These are phyloP conservation scores for Hyles lineata DNA, from an alignment of 2,888 invertebrate genomes.

Conservation along the genomic window DNA sequence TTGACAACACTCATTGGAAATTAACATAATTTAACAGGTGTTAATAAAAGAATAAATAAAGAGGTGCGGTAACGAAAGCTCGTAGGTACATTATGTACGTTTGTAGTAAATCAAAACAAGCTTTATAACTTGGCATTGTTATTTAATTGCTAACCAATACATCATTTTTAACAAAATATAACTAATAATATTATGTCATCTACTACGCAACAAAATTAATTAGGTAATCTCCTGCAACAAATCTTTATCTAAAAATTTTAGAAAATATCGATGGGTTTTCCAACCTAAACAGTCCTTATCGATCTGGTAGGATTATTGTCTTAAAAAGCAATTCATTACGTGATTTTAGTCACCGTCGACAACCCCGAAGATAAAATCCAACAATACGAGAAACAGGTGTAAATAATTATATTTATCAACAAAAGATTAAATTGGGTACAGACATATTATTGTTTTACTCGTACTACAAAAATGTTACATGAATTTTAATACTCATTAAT, in stretches of 20 bases:
- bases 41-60: too few relatives aligned
- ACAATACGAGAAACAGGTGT: conserved; percentile 5
- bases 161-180: too few relatives aligned
- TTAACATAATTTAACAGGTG: too few relatives aligned
- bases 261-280: background rate
- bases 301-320: conserved; percentile 15
- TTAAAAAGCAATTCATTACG: conserved; percentile 28
- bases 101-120: too few relatives aligned
- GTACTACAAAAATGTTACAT: background rate
- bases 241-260: background rate
- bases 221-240: background rate
- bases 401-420: conserved; percentile 29
- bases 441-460: conserved; percentile 15
- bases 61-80: too few relatives aligned
- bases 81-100: too few relatives aligned
- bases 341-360: background rate
- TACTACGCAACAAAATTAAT: too few relatives aligned
- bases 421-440: conserved; percentile 27
- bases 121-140: too few relatives aligned
- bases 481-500: conserved; percentile 41
- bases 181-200: too few relatives aligned
- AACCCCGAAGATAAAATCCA: conserved; percentile 11
- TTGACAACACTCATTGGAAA: too few relatives aligned
- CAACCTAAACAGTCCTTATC: conserved; percentile 13
- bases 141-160: too few relatives aligned